These are phyloP conservation scores for Ceyx margarethae DNA, from an alignment of 2,113 vertebrate genomes.

Conservation along the genomic window DNA sequence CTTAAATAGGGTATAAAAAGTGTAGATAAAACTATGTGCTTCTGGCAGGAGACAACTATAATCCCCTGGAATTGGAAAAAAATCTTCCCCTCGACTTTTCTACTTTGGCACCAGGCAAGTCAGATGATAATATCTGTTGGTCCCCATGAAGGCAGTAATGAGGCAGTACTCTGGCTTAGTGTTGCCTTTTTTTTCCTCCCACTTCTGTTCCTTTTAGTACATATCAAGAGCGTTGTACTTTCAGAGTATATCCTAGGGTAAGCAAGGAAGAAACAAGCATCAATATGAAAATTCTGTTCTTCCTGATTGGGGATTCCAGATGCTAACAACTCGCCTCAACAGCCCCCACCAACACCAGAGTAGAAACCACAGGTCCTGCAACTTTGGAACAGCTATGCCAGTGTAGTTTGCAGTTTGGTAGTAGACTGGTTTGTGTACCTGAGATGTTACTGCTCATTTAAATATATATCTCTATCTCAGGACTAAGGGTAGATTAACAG, in stretches of 20 bases:
- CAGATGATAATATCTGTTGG: background rate
- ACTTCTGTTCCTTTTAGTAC: background rate
- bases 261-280: background rate
- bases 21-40: background rate
- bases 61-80: background rate
- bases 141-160: background rate
- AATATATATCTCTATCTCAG: background rate
- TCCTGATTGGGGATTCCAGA: background rate
- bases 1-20: background rate
- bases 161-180: background rate
- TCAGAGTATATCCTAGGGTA: background rate
- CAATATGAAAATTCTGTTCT: background rate
- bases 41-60: background rate
- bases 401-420: background rate
- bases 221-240: background rate
- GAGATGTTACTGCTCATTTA: background rate
- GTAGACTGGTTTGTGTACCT: background rate
- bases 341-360: background rate
- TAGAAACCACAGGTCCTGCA: background rate
- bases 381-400: background rate
- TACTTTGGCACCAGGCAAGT: background rate
- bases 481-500: background rate
- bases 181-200: background rate
- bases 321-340: background rate
- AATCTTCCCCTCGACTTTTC: background rate